Base-by-base conservation (phyloP, 2,113 vertebrate genomes). In the Athene noctua region DNA sequence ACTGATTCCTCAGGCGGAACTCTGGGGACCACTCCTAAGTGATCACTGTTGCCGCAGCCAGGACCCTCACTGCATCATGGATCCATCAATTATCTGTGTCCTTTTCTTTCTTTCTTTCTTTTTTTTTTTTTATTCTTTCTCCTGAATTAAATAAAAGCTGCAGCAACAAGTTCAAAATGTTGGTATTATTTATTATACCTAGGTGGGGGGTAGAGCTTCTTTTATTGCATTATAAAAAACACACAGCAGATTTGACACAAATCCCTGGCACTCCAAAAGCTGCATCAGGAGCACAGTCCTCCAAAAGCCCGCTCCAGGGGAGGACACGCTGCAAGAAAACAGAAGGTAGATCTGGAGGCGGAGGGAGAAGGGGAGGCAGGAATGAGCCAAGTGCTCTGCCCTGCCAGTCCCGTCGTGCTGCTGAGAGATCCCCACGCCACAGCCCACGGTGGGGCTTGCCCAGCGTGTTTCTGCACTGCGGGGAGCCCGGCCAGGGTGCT, bases 1-100 rank as follows among this genome's bases (percentile, higher is more conserved):
- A 61, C 22, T 6, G 22, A 25, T 44, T 70, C 36, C 54, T 82
- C 0, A 0, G 40, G n/a, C 1, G 2, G 30, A 67, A 80, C 57
- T 23, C n/a, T 29, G 66, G 30, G 21, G 34, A 26, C 58, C 1
- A 1, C 44, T 72, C 29, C 55, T 70, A 5, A 73, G 54, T 2
- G 2, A 46, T 78, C 30, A 22, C 47, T 44, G 14, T 52, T 51
- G 22, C 49, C 70, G 19, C 72, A 54, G 6, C 57, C 47, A 75
- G 57, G 47, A 30, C 36, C 18, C n/a, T 80, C 58, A 20, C 87
- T 89, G 44, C 46, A 66, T 62, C 13, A 65, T 26, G 59, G 19
- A 51, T 47, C 62, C 72, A 29, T 27, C 38, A 55, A 68, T 89
- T 38, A 46, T 18, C 49, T 16, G 1, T 55, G 7, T 15, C 25